Percentiles rank a stretch among this genome's conserved stretches.
phyloP scores from a whole-genome alignment of 2,888 invertebrate genomes.

The Gari tellinella region DNA sequence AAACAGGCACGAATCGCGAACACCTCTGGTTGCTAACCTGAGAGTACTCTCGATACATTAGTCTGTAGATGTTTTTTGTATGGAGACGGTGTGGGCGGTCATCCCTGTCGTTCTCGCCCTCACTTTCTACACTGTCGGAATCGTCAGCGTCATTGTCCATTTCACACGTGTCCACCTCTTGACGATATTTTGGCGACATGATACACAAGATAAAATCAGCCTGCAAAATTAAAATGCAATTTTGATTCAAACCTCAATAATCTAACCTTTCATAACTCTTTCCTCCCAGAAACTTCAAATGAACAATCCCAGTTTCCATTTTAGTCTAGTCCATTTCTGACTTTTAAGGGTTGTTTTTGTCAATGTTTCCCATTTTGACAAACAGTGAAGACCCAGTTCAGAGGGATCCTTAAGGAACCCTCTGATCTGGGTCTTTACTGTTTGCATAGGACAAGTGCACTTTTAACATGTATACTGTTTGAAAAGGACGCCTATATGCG shows the following conservation, averaged over 20 bases:
- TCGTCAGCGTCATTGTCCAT: constrained; percentile 58
- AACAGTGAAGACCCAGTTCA: too few species aligned
- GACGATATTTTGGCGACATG: constrained; percentile 71
- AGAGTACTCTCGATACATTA: constrained; percentile 69
- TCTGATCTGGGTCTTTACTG: too few species aligned
- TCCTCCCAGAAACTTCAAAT: too few species aligned
- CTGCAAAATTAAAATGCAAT: constrained; percentile 65
- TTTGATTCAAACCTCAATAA: too few species aligned
- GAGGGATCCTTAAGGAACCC: too few species aligned
- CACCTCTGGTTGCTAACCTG: constrained; percentile 45
- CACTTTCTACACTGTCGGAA: constrained; percentile 49
- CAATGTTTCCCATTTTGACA: too few species aligned
- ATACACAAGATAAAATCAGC: constrained; percentile 78
- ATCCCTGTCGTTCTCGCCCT: constrained; percentile 39
- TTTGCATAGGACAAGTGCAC: too few species aligned
- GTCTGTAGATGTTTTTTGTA: constrained; percentile 73
- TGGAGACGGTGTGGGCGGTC: constrained; percentile 62
- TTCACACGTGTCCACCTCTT: constrained; percentile 61
- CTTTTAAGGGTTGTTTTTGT: too few species aligned
- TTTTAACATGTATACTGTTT: too few species aligned
- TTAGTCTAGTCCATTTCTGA: too few species aligned
- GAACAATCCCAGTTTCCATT: too few species aligned
- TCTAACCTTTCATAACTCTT: background rate
- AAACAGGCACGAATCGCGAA: constrained; percentile 71
- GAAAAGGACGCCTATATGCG: too few species aligned